These are phyloP conservation scores for Daubentonia madagascariensis DNA, from an alignment of 2,113 vertebrate species.

Conservation along the genomic window DNA sequence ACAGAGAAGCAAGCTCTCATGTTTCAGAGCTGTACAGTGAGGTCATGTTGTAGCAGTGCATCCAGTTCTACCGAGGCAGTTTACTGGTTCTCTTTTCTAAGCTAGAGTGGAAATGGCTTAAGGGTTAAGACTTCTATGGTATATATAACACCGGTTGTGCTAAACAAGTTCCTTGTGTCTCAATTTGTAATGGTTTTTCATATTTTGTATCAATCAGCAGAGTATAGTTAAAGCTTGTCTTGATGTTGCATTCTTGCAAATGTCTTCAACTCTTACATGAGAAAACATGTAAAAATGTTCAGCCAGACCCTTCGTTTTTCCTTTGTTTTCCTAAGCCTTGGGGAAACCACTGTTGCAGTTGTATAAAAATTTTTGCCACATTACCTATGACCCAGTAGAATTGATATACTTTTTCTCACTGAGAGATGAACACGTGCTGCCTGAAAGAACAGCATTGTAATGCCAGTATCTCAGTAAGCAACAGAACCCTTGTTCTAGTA, in stretches of 20 bases:
- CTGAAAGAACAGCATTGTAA: not conserved
- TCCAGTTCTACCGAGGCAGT: constrained; percentile 49
- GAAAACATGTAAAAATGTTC: constrained; percentile 49
- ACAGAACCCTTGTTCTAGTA: not conserved
- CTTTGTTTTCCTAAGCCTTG: constrained; percentile 66
- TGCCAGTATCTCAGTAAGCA: constrained; percentile 37
- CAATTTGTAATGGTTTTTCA: constrained; percentile 64
- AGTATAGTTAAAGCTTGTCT: constrained; percentile 88
- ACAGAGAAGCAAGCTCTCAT: constrained; percentile 27
- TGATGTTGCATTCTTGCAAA: constrained; percentile 77
- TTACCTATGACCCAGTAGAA: constrained; percentile 67
- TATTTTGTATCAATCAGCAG: constrained; percentile 72
- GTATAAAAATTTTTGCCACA: constrained; percentile 62
- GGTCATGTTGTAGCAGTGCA: constrained; percentile 30
- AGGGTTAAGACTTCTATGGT: constrained; percentile 73
- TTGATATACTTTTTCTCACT: constrained; percentile 56
- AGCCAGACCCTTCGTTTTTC: constrained; percentile 68
- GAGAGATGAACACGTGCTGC: constrained; percentile 67
- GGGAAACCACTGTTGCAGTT: constrained; percentile 63
- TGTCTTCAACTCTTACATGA: constrained; percentile 72
- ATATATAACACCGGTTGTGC: constrained; percentile 71
- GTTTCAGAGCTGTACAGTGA: constrained; percentile 27
- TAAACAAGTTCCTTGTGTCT: constrained; percentile 72
- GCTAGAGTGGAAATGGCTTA: constrained; percentile 73
- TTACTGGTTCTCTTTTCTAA: constrained; percentile 60